Evolutionary conservation across 2,113 vertebrate species (phyloP).

Genomic region (Aleadryas rufinucha): DNA sequence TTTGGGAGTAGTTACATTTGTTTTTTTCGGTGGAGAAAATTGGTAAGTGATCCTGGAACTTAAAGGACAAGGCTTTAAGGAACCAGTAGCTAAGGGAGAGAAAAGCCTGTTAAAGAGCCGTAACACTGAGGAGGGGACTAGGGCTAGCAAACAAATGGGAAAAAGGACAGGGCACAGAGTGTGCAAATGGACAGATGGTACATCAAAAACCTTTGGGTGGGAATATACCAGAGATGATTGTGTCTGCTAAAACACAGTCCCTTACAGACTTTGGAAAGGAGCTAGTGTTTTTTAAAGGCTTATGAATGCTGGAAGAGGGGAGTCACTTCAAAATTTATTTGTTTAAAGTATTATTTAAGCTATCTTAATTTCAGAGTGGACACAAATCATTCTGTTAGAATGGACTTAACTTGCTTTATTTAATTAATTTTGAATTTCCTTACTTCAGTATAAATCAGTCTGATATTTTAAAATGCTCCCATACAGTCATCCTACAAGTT

Average conservation of each 20-base stretch:
- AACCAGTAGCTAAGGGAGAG: not conserved
- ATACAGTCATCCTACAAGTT: not conserved
- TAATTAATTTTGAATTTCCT: not conserved
- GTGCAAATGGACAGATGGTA: not conserved
- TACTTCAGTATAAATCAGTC: not conserved
- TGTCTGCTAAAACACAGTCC: not conserved
- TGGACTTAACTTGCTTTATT: not conserved
- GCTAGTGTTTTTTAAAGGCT: not conserved
- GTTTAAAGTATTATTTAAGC: not conserved
- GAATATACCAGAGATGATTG: not conserved
- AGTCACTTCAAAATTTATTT: not conserved
- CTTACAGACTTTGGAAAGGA: not conserved
- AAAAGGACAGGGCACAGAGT: not conserved
- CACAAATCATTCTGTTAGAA: not conserved
- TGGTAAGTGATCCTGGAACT: not conserved
- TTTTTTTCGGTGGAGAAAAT: not conserved
- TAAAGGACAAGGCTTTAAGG: not conserved
- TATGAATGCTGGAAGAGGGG: not conserved
- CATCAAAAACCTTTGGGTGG: not conserved
- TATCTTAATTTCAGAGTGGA: not conserved
- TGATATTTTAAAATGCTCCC: not conserved
- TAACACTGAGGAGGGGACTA: not conserved
- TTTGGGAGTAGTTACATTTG: not conserved
- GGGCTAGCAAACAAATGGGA: not conserved
- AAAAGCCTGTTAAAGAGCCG: not conserved